Evolutionary conservation across 2,113 vertebrate genomes (phyloP).

Genomic region (Rhagologus leucostigma): DNA sequence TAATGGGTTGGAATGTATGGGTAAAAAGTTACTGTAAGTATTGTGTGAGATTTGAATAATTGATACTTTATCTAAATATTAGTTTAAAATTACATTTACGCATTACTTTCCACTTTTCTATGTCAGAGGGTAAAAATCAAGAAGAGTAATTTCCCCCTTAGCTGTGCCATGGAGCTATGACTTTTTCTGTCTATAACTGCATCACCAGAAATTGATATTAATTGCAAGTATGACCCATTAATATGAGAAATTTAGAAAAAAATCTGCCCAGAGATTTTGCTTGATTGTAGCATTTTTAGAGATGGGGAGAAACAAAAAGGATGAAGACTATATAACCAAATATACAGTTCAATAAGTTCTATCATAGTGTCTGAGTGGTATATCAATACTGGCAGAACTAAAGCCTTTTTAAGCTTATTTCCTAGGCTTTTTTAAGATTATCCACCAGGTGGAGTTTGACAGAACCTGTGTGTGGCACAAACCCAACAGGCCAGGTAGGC

Average conservation of each 20-base stretch:
- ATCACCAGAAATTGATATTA: neutral
- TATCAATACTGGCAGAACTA: accelerated
- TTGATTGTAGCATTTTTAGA: neutral
- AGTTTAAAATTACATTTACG: neutral
- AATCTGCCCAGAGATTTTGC: neutral
- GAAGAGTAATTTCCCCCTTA: neutral
- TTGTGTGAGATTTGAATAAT: neutral
- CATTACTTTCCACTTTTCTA: neutral
- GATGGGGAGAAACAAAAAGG: neutral
- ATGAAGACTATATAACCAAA: neutral
- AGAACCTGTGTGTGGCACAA: neutral
- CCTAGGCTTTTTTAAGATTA: neutral
- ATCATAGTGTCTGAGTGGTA: accelerated
- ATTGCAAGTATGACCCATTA: neutral
- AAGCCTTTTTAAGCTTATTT: neutral
- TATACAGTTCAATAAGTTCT: neutral
- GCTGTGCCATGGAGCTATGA: neutral
- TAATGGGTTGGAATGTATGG: neutral
- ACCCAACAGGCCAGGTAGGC: neutral
- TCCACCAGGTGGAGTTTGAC: conserved; percentile 35
- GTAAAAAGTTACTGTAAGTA: neutral
- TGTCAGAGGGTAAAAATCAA: neutral
- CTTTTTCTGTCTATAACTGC: neutral
- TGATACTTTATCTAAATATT: neutral
- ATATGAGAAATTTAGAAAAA: neutral